Base-by-base conservation (phyloP, 1,140 invertebrate genomes). In the Antheraea mylitta region DNA sequence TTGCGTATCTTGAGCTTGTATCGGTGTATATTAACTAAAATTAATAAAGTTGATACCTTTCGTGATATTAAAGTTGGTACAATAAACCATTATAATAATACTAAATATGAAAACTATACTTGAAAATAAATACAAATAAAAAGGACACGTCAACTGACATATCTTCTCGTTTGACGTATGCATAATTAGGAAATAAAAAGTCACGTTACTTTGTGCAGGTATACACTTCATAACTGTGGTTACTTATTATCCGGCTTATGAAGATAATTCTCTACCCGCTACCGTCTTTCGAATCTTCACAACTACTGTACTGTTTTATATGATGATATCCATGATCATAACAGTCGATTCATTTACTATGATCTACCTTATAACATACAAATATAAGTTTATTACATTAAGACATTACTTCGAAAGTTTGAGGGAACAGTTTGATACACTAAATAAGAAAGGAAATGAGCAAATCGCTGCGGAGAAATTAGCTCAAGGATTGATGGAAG, bases 381-480 rank as follows among this genome's bases (percentile, higher is more conserved):
- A 89, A 64, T 88, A 91, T 64, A 91, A 91, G 69, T 82, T 90
- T 53, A 88, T 89, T 30, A 85, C 86, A 3, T 64, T 91, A 45
- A 80, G 78, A 65, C 70, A 82, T 42, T 91, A 90, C 64, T 88
- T 91, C 22, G 81, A 86, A 61, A 81, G 73, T 2, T 68, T 91
- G 19, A 73, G 76, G 11, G 62, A 71, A 22, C 76, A 85, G 18
- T 79, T 85, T 66, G 68, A 81, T 22, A 67, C 18, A 30, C 70
- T 78, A 18, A 68, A 74, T 30, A n/a, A 71, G 45, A n/a, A 22
- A 10, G 76, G 79, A 30, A 69, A 86, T 45, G 19, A 61, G 11
- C 68, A 71, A 19, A 6, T 63, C 18, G 85, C 85, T 5, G 65
- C 76, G 7, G 74, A 85, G 42, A 78, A 74, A 42, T 70, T 91